Conservation (phyloP, 2,888 invertebrate species). For the Drosophila glabriapex region DNA sequence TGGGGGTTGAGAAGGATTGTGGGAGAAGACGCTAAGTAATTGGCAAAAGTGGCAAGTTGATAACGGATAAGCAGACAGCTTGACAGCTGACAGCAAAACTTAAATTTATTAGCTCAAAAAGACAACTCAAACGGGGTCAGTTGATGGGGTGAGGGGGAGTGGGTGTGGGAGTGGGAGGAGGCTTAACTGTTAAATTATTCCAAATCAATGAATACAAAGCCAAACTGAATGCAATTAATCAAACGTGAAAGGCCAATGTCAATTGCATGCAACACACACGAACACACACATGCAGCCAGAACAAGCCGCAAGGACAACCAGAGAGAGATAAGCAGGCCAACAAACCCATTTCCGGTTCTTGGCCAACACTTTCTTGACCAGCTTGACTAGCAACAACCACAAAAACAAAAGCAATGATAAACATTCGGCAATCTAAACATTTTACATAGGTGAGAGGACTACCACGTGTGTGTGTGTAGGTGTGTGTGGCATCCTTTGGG, state of each 20-base stretch:
- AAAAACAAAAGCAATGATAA: constrained; percentile 16
- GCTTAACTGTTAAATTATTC: constrained; percentile 60
- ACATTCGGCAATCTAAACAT: constrained; percentile 49
- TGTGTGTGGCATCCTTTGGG: constrained; percentile 39
- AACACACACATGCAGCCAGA: neutral
- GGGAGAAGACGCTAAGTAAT: constrained; percentile 51
- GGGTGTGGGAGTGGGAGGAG: neutral
- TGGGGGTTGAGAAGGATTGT: neutral
- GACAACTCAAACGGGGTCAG: neutral
- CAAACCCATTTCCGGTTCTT: constrained; percentile 7
- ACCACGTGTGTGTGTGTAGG: constrained; percentile 5
- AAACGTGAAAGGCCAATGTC: constrained; percentile 66
- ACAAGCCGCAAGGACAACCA: constrained; percentile 47
- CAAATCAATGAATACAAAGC: constrained; percentile 69
- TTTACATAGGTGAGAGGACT: constrained; percentile 40
- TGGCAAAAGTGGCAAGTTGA: constrained; percentile 53
- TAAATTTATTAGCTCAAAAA: constrained; percentile 59
- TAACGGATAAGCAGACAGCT: constrained; percentile 33
- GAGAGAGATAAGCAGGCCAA: neutral
- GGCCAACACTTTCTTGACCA: constrained; percentile 54
- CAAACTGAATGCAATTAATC: constrained; percentile 74
- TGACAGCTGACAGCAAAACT: constrained; percentile 35
- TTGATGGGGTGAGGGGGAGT: neutral
- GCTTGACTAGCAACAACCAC: constrained; percentile 14
- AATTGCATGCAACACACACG: constrained; percentile 43